Base-by-base conservation (phyloP, 2,113 vertebrate genomes). In the Gymnarchus niloticus region DNA sequence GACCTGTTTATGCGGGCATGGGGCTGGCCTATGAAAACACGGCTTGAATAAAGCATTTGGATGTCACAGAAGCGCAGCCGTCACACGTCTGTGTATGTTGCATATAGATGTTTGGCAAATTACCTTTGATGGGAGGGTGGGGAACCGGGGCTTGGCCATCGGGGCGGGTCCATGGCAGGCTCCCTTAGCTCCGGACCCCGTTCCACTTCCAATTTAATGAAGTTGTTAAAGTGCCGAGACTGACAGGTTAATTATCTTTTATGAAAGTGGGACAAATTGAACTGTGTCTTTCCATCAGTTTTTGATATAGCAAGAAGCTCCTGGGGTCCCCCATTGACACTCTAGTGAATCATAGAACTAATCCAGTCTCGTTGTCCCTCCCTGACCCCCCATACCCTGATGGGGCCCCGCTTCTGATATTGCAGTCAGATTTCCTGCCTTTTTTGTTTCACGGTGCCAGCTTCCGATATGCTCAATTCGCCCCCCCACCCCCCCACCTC, bases 161-260 rank as follows among this genome's bases (percentile, higher is more conserved):
- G 87, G 85, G 73, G 83, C 78, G 51, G 56, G 65, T 86, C 87
- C 88, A 87, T 88, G 65, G 86, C 80, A 89, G 88, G 88, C 88
- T 89, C 87, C 85, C 85, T 85, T 49, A 88, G 91, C 91, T 93
- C 94, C 93, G 93, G 90, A 93, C 94, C 94, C 91, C 89, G 90
- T 91, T 94, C 93, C 94, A 91, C 91, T 93, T 95, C 93, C 95
- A 92, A 94, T 97, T 94, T 97, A 99, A 96, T 99, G 96, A 97
- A 98, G 97, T 95, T 97, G 96, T 98, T 96, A 94, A 94, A 94
- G 94, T 95, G 93, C 92, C 93, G 93, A 96, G 96, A 97, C 94
- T 99, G 98, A 99, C 98, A 99, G 97, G 96, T 97, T 98, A 97
- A 99, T 99, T 99, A 99, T 98, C 97, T 97, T 96, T 96, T 96